Percentiles rank a stretch among this genome's conserved stretches.
phyloP scores from a whole-genome alignment of 1,140 invertebrate species.

The Yoshiicerus persimilis region DNA sequence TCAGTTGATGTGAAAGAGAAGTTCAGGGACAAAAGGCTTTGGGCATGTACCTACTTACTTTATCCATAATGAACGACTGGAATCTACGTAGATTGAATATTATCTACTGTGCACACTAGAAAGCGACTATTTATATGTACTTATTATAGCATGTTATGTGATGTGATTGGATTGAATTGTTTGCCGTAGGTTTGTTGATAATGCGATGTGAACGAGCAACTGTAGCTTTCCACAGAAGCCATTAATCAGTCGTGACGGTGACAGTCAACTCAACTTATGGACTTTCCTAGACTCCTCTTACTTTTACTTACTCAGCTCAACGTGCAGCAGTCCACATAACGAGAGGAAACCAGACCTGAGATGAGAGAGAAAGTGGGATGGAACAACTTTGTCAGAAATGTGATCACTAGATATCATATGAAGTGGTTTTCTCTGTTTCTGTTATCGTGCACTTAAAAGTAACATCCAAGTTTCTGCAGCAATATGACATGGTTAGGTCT shows the following conservation, averaged over 20 bases:
- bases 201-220: slow-evolving; percentile 32
- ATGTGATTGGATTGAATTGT: slow-evolving; percentile 9
- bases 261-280: slow-evolving; percentile 13
- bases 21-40: neutral
- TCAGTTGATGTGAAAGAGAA: neutral
- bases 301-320: neutral
- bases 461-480: neutral
- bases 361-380: slow-evolving; percentile 57
- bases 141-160: neutral
- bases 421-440: slow-evolving; percentile 67
- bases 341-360: slow-evolving; percentile 53
- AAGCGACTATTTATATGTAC: neutral
- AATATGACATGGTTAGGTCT: neutral
- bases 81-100: no score
- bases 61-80: no score
- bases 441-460: slow-evolving; percentile 59
- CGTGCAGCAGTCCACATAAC: neutral
- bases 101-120: no score
- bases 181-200: slow-evolving; percentile 7
- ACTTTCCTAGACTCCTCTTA: neutral
- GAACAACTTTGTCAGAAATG: slow-evolving; percentile 69
- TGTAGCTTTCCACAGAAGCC: slow-evolving; percentile 11
- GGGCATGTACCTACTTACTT: neutral
- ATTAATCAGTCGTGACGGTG: slow-evolving; percentile 36
- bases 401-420: slow-evolving; percentile 68